Percentiles rank a stretch among this genome's conserved stretches.
Conservation (phyloP, 2,113 vertebrate genomes). For the Thermophis baileyi region DNA sequence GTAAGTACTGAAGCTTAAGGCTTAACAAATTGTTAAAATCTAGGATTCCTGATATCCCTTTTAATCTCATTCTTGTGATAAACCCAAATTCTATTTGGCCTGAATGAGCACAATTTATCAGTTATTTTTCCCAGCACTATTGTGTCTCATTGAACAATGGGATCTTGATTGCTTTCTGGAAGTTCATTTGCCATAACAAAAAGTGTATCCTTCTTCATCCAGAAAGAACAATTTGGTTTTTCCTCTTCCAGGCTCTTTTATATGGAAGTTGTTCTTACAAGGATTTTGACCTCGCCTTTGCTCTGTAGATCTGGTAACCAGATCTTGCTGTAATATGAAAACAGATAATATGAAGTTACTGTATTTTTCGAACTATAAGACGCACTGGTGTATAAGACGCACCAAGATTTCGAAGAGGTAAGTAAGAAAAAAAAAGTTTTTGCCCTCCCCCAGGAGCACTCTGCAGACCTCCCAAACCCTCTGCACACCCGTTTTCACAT, state of each 20-base stretch:
- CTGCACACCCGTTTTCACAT: too few relatives aligned
- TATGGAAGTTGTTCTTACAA: background rate
- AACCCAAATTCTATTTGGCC: background rate
- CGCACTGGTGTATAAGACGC: too few relatives aligned
- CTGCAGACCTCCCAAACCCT: too few relatives aligned
- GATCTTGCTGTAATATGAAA: background rate
- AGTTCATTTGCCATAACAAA: background rate
- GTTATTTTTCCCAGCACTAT: background rate
- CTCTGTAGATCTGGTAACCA: slow-evolving; percentile 22
- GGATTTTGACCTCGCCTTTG: background rate
- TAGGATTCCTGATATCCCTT: background rate
- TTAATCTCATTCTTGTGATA: background rate
- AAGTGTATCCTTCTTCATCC: background rate
- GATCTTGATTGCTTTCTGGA: background rate
- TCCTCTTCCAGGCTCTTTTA: background rate
- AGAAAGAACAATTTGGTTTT: slow-evolving; percentile 2
- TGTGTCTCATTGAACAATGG: background rate
- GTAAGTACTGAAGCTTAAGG: background rate
- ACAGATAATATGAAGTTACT: slow-evolving; percentile 10
- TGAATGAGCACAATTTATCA: background rate
- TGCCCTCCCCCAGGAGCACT: too few relatives aligned
- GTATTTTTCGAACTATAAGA: too few relatives aligned
- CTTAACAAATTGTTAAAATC: background rate
- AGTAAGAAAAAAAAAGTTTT: too few relatives aligned
- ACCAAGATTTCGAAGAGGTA: too few relatives aligned